A percentile compares a stretch with the other conserved stretches of the same genome.
These are phyloP conservation scores for Eupithecia inturbata DNA, from an alignment of 2,888 invertebrate genomes.

Conservation along the genomic window DNA sequence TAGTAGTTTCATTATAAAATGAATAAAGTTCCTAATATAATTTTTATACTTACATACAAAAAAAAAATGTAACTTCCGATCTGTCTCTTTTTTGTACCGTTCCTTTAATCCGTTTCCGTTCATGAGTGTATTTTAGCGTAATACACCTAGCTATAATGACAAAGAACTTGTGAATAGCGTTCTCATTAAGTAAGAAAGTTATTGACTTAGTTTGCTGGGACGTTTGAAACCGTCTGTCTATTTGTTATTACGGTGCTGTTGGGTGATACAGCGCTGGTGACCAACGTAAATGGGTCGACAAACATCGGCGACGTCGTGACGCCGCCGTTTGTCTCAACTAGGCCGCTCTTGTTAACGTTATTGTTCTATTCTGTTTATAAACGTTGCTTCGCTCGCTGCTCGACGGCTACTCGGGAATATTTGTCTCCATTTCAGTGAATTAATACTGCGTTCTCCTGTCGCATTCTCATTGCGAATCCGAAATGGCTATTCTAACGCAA, in stretches of 20 bases:
- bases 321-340: constrained; percentile 74
- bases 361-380: constrained; percentile 69
- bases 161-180: neutral
- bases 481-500: neutral
- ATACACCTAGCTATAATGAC: neutral
- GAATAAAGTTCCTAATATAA: too few species aligned
- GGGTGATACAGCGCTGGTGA: constrained; percentile 49
- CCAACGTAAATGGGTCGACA: constrained; percentile 73
- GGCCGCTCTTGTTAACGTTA: constrained; percentile 78
- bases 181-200: constrained; percentile 19
- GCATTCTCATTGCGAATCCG: constrained; percentile 3
- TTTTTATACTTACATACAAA: too few species aligned
- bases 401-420: constrained; percentile 42
- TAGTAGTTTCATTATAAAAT: too few species aligned
- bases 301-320: constrained; percentile 64
- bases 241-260: constrained; percentile 28
- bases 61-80: too few species aligned
- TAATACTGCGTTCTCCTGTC: constrained; percentile 12
- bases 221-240: constrained; percentile 13
- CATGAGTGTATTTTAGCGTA: neutral
- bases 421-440: constrained; percentile 34
- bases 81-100: too few species aligned
- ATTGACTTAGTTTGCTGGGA: constrained; percentile 33
- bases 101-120: too few species aligned
- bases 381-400: constrained; percentile 44